phyloP scores from a whole-genome alignment of 2,888 invertebrate genomes.

The Neocrepidodera transversa region DNA sequence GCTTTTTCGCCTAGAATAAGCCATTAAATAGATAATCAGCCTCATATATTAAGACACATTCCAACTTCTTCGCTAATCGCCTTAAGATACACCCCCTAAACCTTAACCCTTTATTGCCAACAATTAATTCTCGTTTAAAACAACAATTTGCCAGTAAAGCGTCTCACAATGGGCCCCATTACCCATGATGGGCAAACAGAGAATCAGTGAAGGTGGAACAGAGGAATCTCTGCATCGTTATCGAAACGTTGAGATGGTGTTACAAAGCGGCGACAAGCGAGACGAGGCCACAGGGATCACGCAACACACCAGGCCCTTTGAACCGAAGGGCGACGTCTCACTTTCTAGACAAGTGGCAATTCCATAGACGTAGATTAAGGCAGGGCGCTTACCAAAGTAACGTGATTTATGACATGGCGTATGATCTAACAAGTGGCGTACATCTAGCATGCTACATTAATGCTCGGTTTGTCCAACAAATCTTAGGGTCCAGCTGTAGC shows the following conservation, averaged over 20 bases:
- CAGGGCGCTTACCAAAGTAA: too few relatives aligned
- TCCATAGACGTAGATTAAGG: neutral
- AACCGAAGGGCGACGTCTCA: constrained; percentile 13
- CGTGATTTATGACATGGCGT: too few relatives aligned
- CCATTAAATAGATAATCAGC: too few relatives aligned
- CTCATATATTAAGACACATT: too few relatives aligned
- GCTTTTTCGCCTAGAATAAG: too few relatives aligned
- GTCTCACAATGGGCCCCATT: constrained; percentile 15
- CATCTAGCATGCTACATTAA: too few relatives aligned
- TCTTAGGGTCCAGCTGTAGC: too few relatives aligned
- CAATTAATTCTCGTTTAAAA: neutral
- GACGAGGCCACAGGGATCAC: constrained; percentile 17
- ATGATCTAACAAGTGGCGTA: too few relatives aligned
- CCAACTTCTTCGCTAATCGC: neutral
- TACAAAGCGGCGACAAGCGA: constrained; percentile 17
- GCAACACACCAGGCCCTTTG: constrained; percentile 3
- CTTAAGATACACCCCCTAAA: neutral
- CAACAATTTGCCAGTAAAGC: constrained; percentile 1
- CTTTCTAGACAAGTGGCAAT: constrained; percentile 1
- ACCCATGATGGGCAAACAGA: constrained; percentile 21
- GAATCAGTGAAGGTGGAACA: neutral
- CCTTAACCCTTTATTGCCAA: neutral
- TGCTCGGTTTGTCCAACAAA: too few relatives aligned
- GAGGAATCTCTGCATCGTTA: constrained; percentile 15
- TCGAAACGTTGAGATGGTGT: constrained; percentile 4